Evolutionary conservation across 2,113 vertebrate genomes (phyloP).

Genomic region (Macheiramphus alcinus): DNA sequence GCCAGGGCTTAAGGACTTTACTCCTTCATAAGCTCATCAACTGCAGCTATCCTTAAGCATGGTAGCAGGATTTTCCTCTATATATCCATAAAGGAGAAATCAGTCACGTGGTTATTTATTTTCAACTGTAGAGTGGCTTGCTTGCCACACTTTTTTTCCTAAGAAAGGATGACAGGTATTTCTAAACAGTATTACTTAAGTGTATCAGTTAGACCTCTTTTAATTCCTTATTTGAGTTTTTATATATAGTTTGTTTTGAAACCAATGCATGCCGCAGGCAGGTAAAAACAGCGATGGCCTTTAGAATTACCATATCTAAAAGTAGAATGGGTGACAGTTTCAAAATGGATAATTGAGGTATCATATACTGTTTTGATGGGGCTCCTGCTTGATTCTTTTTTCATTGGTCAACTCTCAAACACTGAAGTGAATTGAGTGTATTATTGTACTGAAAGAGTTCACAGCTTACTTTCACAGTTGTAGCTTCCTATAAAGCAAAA

Average conservation of each 20-base stretch:
- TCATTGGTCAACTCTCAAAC: background rate
- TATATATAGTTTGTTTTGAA: background rate
- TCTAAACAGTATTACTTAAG: background rate
- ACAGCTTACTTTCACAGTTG: background rate
- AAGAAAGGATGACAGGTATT: background rate
- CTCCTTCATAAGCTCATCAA: background rate
- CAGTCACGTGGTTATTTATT: background rate
- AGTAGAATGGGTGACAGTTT: background rate
- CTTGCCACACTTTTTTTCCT: background rate
- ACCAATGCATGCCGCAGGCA: background rate
- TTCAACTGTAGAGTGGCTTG: background rate
- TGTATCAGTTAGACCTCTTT: background rate
- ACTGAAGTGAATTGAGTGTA: background rate
- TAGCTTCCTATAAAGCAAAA: background rate
- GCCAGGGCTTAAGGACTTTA: background rate
- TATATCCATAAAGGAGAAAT: background rate
- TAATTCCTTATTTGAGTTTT: background rate
- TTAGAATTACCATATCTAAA: background rate
- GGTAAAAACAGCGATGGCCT: background rate
- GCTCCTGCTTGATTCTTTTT: background rate
- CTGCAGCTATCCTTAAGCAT: background rate
- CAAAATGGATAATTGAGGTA: background rate
- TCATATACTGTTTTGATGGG: background rate
- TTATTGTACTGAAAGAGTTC: background rate
- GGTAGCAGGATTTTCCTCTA: background rate